These are phyloP conservation scores for Eulemur rubriventer DNA, from an alignment of 2,797 vertebrate species.

Conservation along the genomic window DNA sequence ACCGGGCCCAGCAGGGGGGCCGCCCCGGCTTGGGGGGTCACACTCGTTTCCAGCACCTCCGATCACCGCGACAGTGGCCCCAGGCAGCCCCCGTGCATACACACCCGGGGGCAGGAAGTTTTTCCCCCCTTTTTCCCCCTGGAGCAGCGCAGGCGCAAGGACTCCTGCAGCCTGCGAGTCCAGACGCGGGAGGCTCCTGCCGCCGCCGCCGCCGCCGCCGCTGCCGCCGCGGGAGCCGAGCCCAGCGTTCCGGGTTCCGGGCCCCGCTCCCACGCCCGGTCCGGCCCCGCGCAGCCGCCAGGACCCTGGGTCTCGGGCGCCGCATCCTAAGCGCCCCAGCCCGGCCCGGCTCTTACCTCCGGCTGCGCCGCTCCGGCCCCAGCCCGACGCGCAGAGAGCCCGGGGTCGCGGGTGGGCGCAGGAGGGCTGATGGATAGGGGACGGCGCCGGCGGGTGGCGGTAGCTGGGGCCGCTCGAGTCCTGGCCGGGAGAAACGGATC, in stretches of 20 bases:
- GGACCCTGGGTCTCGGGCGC: background rate
- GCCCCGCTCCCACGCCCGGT: slow-evolving; percentile 56
- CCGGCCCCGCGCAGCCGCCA: slow-evolving; percentile 30
- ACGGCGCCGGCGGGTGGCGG: slow-evolving; percentile 68
- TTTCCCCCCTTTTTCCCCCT: background rate
- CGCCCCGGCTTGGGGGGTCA: background rate
- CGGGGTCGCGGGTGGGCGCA: slow-evolving; percentile 64
- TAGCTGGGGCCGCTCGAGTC: slow-evolving; percentile 73
- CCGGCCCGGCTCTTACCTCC: slow-evolving; percentile 68
- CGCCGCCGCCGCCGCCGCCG: slow-evolving; percentile 27
- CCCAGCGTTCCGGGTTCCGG: slow-evolving; percentile 47
- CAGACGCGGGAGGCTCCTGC: slow-evolving; percentile 76
- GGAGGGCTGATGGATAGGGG: slow-evolving; percentile 53
- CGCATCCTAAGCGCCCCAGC: background rate
- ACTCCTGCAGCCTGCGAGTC: slow-evolving; percentile 76
- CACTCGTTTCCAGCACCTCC: background rate
- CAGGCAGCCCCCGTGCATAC: background rate
- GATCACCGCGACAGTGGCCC: background rate
- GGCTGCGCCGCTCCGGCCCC: slow-evolving; percentile 65
- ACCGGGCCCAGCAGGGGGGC: slow-evolving; percentile 35
- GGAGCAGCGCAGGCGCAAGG: slow-evolving; percentile 85
- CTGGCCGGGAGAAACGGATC: slow-evolving; percentile 67
- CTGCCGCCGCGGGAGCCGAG: slow-evolving; percentile 31
- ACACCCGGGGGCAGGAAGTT: slow-evolving; percentile 74
- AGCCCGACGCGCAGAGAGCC: slow-evolving; percentile 58